A percentile compares a stretch with the other conserved stretches of the same genome.
Evolutionary conservation across 2,113 vertebrate genomes (phyloP).

Genomic region (Accipiter virgatus): DNA sequence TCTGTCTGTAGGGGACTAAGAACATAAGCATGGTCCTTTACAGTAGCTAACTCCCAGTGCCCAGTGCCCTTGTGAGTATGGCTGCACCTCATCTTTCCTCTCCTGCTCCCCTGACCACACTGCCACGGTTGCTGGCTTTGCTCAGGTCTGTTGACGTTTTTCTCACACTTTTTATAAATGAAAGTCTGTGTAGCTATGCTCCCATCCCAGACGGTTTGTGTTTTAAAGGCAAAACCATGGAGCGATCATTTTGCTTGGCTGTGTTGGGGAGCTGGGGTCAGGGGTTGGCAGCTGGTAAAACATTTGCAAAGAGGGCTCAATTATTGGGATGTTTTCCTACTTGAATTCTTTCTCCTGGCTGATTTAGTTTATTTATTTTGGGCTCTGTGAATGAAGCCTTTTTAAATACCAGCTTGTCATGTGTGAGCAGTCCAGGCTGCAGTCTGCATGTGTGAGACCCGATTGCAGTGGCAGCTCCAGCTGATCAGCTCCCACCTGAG

Average conservation of each 20-base stretch:
- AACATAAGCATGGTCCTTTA: background rate
- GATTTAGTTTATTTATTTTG: background rate
- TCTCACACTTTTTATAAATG: background rate
- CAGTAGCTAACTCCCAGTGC: background rate
- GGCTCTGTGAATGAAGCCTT: background rate
- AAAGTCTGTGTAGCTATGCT: background rate
- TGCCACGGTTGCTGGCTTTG: background rate
- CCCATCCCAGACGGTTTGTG: background rate
- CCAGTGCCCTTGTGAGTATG: background rate
- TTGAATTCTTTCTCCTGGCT: conserved; percentile 11
- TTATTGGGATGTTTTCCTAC: background rate
- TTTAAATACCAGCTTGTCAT: background rate
- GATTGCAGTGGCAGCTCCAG: background rate
- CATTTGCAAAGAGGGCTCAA: background rate
- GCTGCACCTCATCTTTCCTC: background rate
- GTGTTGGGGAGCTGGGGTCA: background rate
- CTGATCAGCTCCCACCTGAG: background rate
- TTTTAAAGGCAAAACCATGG: background rate
- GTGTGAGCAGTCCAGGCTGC: background rate
- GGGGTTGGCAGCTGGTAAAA: background rate
- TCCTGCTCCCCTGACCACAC: fast-evolving
- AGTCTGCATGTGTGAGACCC: background rate
- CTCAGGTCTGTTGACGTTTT: background rate
- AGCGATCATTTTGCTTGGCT: background rate
- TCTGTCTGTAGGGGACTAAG: background rate